phyloP scores from a whole-genome alignment of 2,888 invertebrate genomes.

The Asteroscopus sphinx region DNA sequence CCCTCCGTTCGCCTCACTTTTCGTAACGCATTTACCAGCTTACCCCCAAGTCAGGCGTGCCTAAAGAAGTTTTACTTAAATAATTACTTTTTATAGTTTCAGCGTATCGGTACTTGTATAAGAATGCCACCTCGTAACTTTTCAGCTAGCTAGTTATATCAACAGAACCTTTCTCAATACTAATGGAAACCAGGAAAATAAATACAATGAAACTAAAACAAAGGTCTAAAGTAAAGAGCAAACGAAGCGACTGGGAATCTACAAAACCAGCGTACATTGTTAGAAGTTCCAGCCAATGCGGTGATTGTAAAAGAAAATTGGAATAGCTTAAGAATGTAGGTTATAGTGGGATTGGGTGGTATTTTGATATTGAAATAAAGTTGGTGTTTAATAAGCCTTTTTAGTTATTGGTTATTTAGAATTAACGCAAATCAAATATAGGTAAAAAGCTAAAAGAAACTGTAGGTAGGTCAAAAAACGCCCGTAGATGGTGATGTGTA shows the following conservation, averaged over 20 bases:
- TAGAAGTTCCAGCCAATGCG: constrained; percentile 25
- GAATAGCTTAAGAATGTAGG: constrained; percentile 28
- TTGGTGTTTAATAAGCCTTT: background rate
- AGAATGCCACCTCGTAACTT: constrained; percentile 2
- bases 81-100: too few relatives aligned
- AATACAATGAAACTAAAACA: constrained; percentile 48
- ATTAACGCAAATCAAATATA: too few relatives aligned
- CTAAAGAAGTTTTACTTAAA: too few relatives aligned
- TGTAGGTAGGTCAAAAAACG: too few relatives aligned
- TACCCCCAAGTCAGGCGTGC: too few relatives aligned
- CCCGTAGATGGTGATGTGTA: too few relatives aligned
- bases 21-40: too few relatives aligned
- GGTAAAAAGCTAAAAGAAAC: too few relatives aligned
- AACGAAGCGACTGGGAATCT: constrained; percentile 20
- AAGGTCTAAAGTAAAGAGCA: constrained; percentile 45
- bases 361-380: background rate
- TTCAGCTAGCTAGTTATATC: constrained; percentile 1
- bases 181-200: constrained; percentile 37
- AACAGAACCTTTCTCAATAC: constrained; percentile 33
- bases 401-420: background rate
- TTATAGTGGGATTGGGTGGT: background rate
- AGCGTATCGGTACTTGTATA: too few relatives aligned
- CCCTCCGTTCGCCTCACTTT: too few relatives aligned
- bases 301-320: constrained; percentile 31
- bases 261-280: constrained; percentile 43